phyloP scores from a whole-genome alignment of 2,113 vertebrate species.

The Caracal caracal region DNA sequence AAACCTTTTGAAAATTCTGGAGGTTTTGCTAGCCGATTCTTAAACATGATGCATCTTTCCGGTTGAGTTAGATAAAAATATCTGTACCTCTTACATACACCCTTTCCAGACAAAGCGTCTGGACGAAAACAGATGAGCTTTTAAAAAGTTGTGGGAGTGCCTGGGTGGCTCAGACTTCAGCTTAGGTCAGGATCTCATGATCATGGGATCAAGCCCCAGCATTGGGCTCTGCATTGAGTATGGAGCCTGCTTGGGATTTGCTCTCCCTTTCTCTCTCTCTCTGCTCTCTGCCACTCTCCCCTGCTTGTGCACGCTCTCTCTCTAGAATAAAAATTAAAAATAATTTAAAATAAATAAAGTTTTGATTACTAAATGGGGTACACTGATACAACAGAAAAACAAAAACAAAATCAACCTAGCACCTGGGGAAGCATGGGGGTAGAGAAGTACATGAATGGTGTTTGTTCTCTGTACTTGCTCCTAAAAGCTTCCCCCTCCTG shows the following conservation, averaged over 20 bases:
- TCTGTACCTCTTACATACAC: not conserved
- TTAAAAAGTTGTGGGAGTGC: not conserved
- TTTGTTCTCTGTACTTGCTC: not conserved
- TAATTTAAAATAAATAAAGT: not conserved
- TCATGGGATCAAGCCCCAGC: too few relatives aligned
- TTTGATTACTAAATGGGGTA: not conserved
- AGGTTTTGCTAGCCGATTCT: not conserved
- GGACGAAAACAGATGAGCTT: not conserved
- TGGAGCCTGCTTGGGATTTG: too few relatives aligned
- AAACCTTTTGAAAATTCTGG: not conserved
- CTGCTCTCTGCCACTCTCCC: too few relatives aligned
- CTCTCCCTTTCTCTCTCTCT: too few relatives aligned
- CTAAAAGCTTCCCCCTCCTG: not conserved
- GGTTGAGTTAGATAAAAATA: not conserved
- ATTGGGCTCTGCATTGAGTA: too few relatives aligned
- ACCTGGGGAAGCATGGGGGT: too few relatives aligned
- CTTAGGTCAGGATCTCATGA: too few relatives aligned
- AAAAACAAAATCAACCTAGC: not conserved
- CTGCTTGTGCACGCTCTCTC: too few relatives aligned
- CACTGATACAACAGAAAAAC: not conserved
- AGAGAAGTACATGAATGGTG: not conserved
- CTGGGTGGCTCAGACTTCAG: too few relatives aligned
- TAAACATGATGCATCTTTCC: not conserved
- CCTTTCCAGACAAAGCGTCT: not conserved
- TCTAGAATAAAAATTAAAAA: too few relatives aligned